A percentile compares a stretch with the other conserved stretches of the same genome.
phyloP scores from a whole-genome alignment of 2,888 invertebrate genomes.

The Octonoba sinensis region DNA sequence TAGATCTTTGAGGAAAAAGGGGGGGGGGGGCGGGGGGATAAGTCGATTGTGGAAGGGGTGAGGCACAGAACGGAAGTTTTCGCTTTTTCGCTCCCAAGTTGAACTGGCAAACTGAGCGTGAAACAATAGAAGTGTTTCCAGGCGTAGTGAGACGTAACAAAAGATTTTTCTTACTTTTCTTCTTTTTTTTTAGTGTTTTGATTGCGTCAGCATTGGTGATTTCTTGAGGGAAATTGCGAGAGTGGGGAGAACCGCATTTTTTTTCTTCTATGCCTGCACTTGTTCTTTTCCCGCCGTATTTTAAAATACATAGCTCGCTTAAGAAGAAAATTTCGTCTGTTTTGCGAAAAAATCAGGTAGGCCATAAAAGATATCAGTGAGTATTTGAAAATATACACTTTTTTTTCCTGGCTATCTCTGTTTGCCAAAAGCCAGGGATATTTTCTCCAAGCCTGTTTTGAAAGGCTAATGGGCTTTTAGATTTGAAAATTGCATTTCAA shows the following conservation, averaged over 20 bases:
- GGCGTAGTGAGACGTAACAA: constrained; percentile 49
- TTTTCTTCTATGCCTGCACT: constrained; percentile 37
- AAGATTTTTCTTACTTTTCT: constrained; percentile 8
- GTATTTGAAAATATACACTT: too few relatives aligned
- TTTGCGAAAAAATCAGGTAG: too few relatives aligned
- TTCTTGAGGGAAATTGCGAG: constrained; percentile 51
- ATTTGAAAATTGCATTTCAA: too few relatives aligned
- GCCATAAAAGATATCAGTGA: too few relatives aligned
- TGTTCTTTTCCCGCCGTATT: constrained; percentile 10
- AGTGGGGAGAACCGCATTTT: constrained; percentile 45
- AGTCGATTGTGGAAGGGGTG: not conserved
- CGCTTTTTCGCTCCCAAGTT: constrained; percentile 32
- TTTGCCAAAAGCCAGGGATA: too few relatives aligned
- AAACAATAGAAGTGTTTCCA: constrained; percentile 56
- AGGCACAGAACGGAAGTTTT: constrained; percentile 34
- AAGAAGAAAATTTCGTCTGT: too few relatives aligned
- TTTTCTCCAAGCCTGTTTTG: too few relatives aligned
- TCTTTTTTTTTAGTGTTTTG: constrained; percentile 43
- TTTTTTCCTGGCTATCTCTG: too few relatives aligned
- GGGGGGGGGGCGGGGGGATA: not conserved
- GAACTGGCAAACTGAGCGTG: constrained; percentile 57
- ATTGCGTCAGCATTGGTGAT: constrained; percentile 44
- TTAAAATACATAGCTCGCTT: too few relatives aligned
- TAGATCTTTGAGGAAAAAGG: constrained; percentile 32
- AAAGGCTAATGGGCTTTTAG: too few relatives aligned